phyloP scores from a whole-genome alignment of 2,113 vertebrate genomes.

The Tyrannus savana region DNA sequence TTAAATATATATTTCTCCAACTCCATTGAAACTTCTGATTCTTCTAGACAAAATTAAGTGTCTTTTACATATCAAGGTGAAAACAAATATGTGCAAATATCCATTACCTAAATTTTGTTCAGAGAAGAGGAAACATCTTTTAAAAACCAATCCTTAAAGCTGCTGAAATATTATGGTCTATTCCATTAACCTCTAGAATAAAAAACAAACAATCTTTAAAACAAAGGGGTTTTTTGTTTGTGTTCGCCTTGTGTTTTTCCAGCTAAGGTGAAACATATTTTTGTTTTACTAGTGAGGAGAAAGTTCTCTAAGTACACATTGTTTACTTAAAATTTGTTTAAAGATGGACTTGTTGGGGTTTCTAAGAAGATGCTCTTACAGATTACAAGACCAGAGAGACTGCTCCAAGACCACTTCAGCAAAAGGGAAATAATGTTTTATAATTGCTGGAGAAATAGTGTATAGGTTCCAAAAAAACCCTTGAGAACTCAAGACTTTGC shows the following conservation, averaged over 20 bases:
- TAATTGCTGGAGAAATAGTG: neutral
- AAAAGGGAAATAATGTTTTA: neutral
- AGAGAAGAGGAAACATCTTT: neutral
- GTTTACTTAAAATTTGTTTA: neutral
- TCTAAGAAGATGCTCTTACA: neutral
- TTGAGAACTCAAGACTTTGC: neutral
- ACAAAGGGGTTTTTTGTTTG: fast-evolving
- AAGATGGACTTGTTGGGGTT: neutral
- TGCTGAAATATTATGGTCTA: neutral
- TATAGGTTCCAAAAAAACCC: neutral
- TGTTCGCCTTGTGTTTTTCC: neutral
- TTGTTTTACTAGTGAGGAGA: neutral
- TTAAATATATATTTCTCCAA: neutral
- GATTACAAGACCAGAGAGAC: neutral
- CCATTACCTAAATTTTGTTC: neutral
- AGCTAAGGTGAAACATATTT: neutral
- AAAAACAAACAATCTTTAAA: neutral
- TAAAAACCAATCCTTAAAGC: neutral
- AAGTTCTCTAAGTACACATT: neutral
- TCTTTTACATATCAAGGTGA: neutral
- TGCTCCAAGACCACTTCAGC: neutral
- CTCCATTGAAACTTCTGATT: neutral
- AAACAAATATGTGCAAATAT: neutral
- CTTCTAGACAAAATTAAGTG: neutral
- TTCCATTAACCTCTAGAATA: neutral